A percentile compares a stretch with the other conserved stretches of the same genome.
phyloP scores from a whole-genome alignment of 2,888 invertebrate genomes.

The Archips xylosteana region DNA sequence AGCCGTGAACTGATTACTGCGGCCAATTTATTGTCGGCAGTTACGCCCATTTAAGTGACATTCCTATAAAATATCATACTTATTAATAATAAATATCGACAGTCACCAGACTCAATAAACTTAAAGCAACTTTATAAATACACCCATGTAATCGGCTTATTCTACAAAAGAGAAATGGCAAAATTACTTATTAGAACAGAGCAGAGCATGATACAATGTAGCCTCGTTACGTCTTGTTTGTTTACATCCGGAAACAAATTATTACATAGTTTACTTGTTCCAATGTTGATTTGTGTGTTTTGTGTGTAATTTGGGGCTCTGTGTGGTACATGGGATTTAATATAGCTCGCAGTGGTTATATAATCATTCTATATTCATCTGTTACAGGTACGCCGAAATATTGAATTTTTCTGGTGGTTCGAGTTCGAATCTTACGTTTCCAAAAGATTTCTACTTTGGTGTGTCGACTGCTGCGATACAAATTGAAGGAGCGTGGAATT shows the following conservation, averaged over 20 bases:
- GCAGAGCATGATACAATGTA: neutral
- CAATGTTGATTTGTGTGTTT: constrained; percentile 16
- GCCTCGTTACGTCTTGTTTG: constrained; percentile 7
- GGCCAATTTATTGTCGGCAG: neutral
- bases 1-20: constrained; percentile 1
- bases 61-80: constrained; percentile 1
- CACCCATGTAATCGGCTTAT: neutral
- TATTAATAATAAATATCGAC: neutral
- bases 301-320: constrained; percentile 1
- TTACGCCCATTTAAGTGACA: constrained; percentile 26
- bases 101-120: constrained; percentile 12
- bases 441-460: constrained; percentile 86
- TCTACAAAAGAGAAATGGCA: neutral
- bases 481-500: constrained; percentile 87
- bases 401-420: constrained; percentile 71
- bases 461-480: constrained; percentile 87
- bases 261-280: constrained; percentile 18
- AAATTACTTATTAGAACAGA: constrained; percentile 8
- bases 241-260: constrained; percentile 21
- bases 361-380: constrained; percentile 38
- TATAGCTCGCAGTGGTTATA: constrained; percentile 9
- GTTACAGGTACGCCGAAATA: constrained; percentile 65
- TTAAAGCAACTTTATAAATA: constrained; percentile 4
- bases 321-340: constrained; percentile 6
- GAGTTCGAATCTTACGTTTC: constrained; percentile 80